Conservation (phyloP, 2,113 vertebrate genomes). For the Silurus meridionalis region DNA sequence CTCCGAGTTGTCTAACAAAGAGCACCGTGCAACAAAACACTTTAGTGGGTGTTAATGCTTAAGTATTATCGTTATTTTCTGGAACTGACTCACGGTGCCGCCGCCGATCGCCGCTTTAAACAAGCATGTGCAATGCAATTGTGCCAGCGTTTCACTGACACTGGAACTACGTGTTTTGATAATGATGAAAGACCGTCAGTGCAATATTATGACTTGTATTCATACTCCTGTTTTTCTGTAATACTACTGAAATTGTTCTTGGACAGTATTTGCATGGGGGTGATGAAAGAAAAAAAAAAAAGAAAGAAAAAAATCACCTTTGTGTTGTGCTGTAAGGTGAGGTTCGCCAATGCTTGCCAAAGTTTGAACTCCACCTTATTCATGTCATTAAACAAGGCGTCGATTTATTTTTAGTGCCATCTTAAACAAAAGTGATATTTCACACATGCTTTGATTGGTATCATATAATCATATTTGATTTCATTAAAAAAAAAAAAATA, state of each 20-base stretch:
- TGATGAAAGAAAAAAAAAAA: constrained; percentile 36
- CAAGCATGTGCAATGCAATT: constrained; percentile 74
- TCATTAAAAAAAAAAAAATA: background rate
- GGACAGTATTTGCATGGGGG: constrained; percentile 66
- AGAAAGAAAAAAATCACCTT: constrained; percentile 42
- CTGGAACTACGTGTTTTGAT: constrained; percentile 54
- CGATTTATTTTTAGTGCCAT: background rate
- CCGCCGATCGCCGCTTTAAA: constrained; percentile 31
- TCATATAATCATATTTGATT: background rate
- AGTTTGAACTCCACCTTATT: constrained; percentile 68
- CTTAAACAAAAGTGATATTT: constrained; percentile 19
- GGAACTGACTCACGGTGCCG: background rate
- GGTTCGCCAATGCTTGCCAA: constrained; percentile 71
- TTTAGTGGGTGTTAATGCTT: background rate
- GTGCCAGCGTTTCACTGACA: constrained; percentile 58
- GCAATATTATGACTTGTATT: constrained; percentile 56
- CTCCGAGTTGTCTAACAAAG: constrained; percentile 32
- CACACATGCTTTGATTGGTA: constrained; percentile 31
- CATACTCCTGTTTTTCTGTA: constrained; percentile 51
- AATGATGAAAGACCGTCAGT: constrained; percentile 57
- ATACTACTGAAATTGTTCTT: constrained; percentile 53
- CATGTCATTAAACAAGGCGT: constrained; percentile 55
- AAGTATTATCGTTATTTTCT: background rate
- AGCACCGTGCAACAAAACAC: background rate
- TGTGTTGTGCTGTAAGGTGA: constrained; percentile 43